phyloP scores from a whole-genome alignment of 2,888 invertebrate genomes.

The Euplagia quadripunctaria region DNA sequence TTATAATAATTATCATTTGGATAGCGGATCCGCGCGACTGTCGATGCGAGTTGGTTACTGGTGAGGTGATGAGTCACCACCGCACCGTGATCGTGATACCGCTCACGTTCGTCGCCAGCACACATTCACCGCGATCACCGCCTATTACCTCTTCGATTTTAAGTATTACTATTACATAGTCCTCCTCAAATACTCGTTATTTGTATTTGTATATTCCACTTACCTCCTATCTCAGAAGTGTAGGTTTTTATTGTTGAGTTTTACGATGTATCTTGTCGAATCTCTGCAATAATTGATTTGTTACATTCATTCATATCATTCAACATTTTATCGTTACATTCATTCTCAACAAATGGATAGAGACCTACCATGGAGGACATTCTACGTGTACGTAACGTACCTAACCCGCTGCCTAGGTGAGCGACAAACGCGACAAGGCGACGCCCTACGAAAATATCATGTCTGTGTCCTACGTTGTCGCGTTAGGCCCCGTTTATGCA shows the following conservation, averaged over 20 bases:
- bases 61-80: slow-evolving; percentile 63
- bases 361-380: no score
- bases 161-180: slow-evolving; percentile 14
- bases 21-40: slow-evolving; percentile 59
- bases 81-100: slow-evolving; percentile 61
- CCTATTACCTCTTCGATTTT: slow-evolving; percentile 18
- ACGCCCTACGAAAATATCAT: no score
- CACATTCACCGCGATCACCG: slow-evolving; percentile 36
- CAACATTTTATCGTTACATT: no score
- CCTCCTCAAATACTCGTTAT: not conserved
- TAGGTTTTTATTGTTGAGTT: not conserved
- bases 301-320: not conserved
- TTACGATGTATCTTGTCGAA: not conserved
- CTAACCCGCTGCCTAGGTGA: no score
- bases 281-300: not conserved
- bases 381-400: no score
- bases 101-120: slow-evolving; percentile 65
- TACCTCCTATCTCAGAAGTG: not conserved
- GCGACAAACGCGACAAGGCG: no score
- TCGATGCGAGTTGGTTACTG: slow-evolving; percentile 45
- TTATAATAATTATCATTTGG: slow-evolving; percentile 65
- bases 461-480: no score
- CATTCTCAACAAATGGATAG: no score
- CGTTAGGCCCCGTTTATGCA: no score
- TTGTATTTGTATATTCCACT: not conserved